These are phyloP conservation scores for Drosophila neoperkinsi DNA, from an alignment of 2,888 invertebrate species.

Conservation along the genomic window DNA sequence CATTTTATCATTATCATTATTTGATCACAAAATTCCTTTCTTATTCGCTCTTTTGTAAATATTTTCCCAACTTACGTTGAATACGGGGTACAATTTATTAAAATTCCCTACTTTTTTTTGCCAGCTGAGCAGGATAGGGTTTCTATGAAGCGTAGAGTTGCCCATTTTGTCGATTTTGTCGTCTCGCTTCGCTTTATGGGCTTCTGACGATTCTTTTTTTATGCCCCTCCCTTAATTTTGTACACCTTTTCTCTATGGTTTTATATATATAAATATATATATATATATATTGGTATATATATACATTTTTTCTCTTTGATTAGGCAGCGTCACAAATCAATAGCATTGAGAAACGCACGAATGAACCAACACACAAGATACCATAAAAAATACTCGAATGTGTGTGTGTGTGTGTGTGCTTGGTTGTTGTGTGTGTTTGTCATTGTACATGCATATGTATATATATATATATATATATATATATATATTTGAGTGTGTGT, in stretches of 20 bases:
- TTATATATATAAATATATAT: slow-evolving; percentile 13
- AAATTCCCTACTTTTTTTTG: background rate
- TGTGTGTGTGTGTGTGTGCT: slow-evolving; percentile 10
- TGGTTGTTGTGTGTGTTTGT: slow-evolving; percentile 7
- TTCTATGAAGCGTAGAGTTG: slow-evolving; percentile 19
- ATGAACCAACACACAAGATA: slow-evolving; percentile 61
- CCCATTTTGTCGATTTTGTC: slow-evolving; percentile 10
- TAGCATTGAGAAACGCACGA: slow-evolving; percentile 65
- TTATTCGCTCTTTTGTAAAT: background rate
- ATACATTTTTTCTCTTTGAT: slow-evolving; percentile 42
- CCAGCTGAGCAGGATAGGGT: slow-evolving; percentile 18
- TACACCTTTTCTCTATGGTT: slow-evolving; percentile 60
- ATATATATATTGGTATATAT: background rate
- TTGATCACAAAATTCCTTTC: background rate
- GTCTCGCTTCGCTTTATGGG: slow-evolving; percentile 47
- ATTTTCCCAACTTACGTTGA: background rate
- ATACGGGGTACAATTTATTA: slow-evolving; percentile 4
- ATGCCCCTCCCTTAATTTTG: slow-evolving; percentile 52
- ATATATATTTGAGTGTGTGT: slow-evolving; percentile 9
- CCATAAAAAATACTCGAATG: slow-evolving; percentile 55
- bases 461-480: background rate
- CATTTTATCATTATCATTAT: too few species aligned
- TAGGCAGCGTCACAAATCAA: slow-evolving; percentile 74
- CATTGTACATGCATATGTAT: background rate
- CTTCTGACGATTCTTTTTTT: slow-evolving; percentile 24